Evolutionary conservation across 2,888 invertebrate species (phyloP).

Genomic region (Sacculina carcini): DNA sequence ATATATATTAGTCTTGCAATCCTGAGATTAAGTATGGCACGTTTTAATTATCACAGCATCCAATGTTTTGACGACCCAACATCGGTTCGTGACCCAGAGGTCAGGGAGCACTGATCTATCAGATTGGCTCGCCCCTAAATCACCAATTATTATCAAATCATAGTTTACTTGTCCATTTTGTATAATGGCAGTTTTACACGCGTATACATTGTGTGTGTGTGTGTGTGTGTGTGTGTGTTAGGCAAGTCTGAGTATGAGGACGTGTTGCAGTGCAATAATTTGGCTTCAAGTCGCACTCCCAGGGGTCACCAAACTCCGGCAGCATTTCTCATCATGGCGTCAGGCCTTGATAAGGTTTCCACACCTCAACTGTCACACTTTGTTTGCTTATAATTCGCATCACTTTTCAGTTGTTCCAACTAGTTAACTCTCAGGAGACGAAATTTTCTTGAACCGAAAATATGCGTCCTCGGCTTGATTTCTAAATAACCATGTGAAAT

Average conservation of each 20-base stretch:
- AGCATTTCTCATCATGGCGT: constrained; percentile 57
- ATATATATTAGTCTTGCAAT: too few species aligned
- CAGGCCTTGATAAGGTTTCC: constrained; percentile 44
- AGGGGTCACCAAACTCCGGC: constrained; percentile 67
- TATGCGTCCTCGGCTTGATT: neutral
- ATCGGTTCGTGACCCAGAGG: too few species aligned
- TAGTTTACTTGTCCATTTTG: too few species aligned
- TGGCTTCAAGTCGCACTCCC: constrained; percentile 35
- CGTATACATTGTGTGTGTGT: too few species aligned
- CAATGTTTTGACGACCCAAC: too few species aligned
- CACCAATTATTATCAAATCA: too few species aligned
- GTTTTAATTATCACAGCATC: too few species aligned
- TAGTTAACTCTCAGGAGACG: neutral
- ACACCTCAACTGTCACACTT: neutral
- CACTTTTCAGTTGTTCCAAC: neutral
- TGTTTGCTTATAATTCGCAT: neutral
- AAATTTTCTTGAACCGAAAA: neutral
- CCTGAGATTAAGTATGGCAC: too few species aligned
- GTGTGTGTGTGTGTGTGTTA: too few species aligned
- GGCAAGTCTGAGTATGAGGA: constrained; percentile 55
- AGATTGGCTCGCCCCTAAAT: too few species aligned
- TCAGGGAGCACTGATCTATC: too few species aligned
- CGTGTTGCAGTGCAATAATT: constrained; percentile 44
- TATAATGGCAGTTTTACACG: too few species aligned
- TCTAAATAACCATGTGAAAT: neutral